These are phyloP conservation scores for Phengaris arion DNA, from an alignment of 2,888 invertebrate genomes.

Conservation along the genomic window DNA sequence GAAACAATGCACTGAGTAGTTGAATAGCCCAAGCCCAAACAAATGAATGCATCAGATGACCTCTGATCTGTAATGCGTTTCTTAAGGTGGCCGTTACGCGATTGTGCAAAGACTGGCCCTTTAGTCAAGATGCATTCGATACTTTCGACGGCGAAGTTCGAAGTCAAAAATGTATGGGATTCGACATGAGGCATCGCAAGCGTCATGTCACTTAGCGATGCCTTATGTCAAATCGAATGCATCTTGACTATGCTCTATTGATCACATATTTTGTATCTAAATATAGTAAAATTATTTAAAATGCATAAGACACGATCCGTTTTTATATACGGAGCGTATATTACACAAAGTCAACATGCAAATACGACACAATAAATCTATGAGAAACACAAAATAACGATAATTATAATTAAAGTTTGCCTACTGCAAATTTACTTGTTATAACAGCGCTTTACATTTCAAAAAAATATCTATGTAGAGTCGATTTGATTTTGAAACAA, in stretches of 20 bases:
- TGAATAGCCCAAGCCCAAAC: background rate
- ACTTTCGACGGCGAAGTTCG: too few relatives aligned
- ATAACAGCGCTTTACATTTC: background rate
- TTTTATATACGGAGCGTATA: slow-evolving; percentile 25
- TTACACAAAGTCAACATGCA: too few relatives aligned
- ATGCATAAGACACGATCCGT: slow-evolving; percentile 27
- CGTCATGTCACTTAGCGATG: too few relatives aligned
- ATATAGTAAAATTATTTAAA: slow-evolving; percentile 55
- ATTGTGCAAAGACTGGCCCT: slow-evolving; percentile 58
- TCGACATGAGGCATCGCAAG: too few relatives aligned
- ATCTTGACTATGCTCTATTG: slow-evolving; percentile 39
- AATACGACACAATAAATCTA: background rate
- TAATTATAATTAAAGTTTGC: too few relatives aligned
- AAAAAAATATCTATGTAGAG: too few relatives aligned
- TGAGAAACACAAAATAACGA: background rate
- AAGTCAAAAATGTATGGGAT: too few relatives aligned
- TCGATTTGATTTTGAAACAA: too few relatives aligned
- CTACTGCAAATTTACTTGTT: too few relatives aligned
- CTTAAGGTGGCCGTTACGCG: slow-evolving; percentile 51
- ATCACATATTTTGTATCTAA: slow-evolving; percentile 34
- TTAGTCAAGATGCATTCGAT: too few relatives aligned
- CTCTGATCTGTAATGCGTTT: slow-evolving; percentile 59
- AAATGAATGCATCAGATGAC: slow-evolving; percentile 47
- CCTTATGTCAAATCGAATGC: too few relatives aligned
- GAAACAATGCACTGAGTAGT: background rate